Conservation (phyloP, 2,113 vertebrate species). For the Toxotes jaculatrix region DNA sequence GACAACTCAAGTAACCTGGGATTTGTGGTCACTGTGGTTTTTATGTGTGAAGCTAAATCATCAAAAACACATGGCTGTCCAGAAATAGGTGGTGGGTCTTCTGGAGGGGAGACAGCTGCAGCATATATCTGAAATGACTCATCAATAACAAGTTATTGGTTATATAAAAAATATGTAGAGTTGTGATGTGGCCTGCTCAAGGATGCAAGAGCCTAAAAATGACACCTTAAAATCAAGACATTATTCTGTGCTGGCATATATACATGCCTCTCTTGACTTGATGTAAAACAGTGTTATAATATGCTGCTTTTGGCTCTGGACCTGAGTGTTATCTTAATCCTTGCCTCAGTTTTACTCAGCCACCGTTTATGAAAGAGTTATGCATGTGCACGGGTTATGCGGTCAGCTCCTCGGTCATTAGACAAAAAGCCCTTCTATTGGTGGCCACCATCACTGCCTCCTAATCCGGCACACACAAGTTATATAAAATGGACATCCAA, state of each 20-base stretch:
- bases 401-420: conserved; percentile 46
- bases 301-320: not conserved
- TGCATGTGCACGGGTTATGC: conserved; percentile 47
- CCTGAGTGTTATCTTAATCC: conserved; percentile 33
- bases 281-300: not conserved
- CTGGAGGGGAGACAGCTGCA: not conserved
- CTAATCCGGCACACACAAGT: conserved; percentile 70
- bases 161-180: too few relatives aligned
- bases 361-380: conserved; percentile 23
- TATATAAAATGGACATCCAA: conserved; percentile 74
- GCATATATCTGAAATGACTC: too few relatives aligned
- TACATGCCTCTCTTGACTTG: not conserved
- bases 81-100: too few relatives aligned
- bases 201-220: not conserved
- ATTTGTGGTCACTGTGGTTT: not conserved
- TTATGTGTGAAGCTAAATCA: not conserved
- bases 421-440: conserved; percentile 56
- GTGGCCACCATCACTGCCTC: conserved; percentile 40
- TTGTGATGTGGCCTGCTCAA: too few relatives aligned
- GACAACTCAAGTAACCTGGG: not conserved
- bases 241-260: not conserved
- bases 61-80: not conserved
- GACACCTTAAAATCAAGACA: not conserved
- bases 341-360: conserved; percentile 2
- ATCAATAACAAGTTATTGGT: not conserved